Evolutionary conservation across 2,888 invertebrate species (phyloP), one percentile per base, ranked within the genome.

Genomic region (Protodeltote pygarga): DNA sequence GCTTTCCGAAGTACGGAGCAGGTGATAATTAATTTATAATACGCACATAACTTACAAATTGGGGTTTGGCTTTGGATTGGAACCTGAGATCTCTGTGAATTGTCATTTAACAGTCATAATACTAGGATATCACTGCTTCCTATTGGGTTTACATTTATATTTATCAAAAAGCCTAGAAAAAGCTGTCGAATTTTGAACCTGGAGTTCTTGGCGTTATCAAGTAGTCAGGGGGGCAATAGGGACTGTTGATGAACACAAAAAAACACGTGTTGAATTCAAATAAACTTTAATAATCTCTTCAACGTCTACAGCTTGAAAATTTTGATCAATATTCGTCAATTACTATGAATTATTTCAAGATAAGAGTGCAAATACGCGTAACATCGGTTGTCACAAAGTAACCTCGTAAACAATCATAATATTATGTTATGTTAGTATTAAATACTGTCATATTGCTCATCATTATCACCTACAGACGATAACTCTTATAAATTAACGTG

Each of bases 281-380:
- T 85, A 85, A 90, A 87, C 83, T 90, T 89, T 91, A 90, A 87
- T 91, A 84, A 68, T 80, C 73, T 82, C 74, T 75, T 85, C 79
- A 87, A 89, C 85, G 66, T 78, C 84, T 89, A 90, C 85, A 81
- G 69, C 79, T 84, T 74, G 73, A 77, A 74, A 79, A 73, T 72
- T 70, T 69, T 60, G 69, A 72, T 76, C 71, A 67, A 76, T 75
- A 58, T 65, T 75, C 66, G 50, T 72, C 66, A 51, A 58, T 60
- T 70, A 71, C 64, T 67, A 71, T 69, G 48, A 55, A 51, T 65
- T 69, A 60, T 52, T 65, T 40, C 67, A 73, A 74, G 68, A 65
- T 59, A 71, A 72, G n/a, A n/a, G 76, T 78, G 80, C 77, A 75
- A 60, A 59, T 61, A 58, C 62, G 57, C 55, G 47, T 60, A 60